Conservation (phyloP, 2,113 vertebrate genomes). For the Tylochromis polylepis region DNA sequence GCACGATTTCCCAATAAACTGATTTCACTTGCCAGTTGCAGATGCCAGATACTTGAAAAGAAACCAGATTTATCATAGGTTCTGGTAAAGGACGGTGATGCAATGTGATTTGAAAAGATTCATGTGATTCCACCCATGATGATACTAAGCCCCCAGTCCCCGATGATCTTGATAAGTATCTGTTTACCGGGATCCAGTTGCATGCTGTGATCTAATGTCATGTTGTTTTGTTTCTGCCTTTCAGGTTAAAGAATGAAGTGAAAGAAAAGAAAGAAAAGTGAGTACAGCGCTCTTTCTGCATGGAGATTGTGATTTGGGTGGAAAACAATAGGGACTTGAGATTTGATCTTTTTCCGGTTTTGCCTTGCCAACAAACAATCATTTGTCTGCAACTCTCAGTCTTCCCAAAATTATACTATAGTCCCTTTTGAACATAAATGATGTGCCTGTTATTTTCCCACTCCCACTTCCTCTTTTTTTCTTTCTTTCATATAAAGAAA, state of each 20-base stretch:
- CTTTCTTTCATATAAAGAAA: background rate
- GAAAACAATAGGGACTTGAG: slow-evolving; percentile 30
- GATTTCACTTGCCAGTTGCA: background rate
- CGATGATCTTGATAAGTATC: slow-evolving; percentile 27
- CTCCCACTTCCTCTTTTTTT: background rate
- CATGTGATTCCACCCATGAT: background rate
- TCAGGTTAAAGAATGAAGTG: slow-evolving; percentile 90
- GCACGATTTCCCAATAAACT: slow-evolving; percentile 1
- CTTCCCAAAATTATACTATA: background rate
- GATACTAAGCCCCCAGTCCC: background rate
- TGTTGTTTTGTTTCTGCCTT: slow-evolving; percentile 62
- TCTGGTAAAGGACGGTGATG: slow-evolving; percentile 24
- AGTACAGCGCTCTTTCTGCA: slow-evolving; percentile 70
- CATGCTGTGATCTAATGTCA: slow-evolving; percentile 39
- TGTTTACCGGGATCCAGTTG: slow-evolving; percentile 31
- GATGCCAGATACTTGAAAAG: slow-evolving; percentile 7
- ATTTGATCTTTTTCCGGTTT: slow-evolving; percentile 40
- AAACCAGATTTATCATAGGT: slow-evolving; percentile 17
- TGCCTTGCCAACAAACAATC: slow-evolving; percentile 17
- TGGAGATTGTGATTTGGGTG: slow-evolving; percentile 22
- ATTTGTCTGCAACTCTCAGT: background rate
- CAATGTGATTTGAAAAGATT: slow-evolving; percentile 9
- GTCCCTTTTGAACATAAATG: background rate
- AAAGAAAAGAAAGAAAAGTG: slow-evolving; percentile 91
- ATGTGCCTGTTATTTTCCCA: background rate